A percentile compares a stretch with the other conserved stretches of the same genome.
Evolutionary conservation across 2,888 invertebrate genomes (phyloP).

Genomic region (Drosophila anomelani): DNA sequence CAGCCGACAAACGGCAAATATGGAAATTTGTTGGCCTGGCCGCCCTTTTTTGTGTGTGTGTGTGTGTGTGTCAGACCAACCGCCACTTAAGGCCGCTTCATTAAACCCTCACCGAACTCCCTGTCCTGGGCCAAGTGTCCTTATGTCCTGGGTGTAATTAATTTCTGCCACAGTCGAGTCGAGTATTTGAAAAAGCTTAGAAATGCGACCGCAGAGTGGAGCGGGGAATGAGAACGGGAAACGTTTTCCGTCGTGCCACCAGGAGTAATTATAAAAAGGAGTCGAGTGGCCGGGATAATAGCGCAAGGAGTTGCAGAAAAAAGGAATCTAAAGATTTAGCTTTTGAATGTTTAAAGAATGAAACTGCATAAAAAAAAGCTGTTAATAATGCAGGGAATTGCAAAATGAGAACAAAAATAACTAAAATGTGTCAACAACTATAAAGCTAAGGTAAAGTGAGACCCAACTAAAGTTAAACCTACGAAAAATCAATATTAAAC

Average conservation of each 20-base stretch:
- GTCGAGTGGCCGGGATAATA: conserved; percentile 35
- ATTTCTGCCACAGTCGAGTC: conserved; percentile 63
- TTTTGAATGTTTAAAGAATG: conserved; percentile 7
- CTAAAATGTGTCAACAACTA: neutral
- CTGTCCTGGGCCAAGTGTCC: conserved; percentile 55
- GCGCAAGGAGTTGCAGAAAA: conserved; percentile 27
- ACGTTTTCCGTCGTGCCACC: conserved; percentile 27
- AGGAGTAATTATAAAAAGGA: conserved; percentile 52
- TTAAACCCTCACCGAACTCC: conserved; percentile 69
- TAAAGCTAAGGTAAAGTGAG: neutral
- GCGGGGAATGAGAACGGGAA: neutral
- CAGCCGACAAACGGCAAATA: conserved; percentile 56
- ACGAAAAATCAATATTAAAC: conserved; percentile 5
- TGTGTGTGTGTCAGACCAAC: conserved; percentile 13
- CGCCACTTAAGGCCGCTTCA: conserved; percentile 69
- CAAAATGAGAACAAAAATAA: neutral
- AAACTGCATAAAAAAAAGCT: neutral
- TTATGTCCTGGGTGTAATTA: conserved; percentile 75
- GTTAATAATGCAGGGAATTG: neutral
- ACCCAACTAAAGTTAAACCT: neutral
- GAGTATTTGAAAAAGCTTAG: conserved; percentile 49
- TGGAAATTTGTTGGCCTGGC: conserved; percentile 62
- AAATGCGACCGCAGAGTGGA: conserved; percentile 40
- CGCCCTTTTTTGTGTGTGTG: conserved; percentile 10
- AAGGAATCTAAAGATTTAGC: neutral